A percentile compares a stretch with the other conserved stretches of the same genome.
Conservation (phyloP, 2,113 vertebrate genomes). For the Menura novaehollandiae region DNA sequence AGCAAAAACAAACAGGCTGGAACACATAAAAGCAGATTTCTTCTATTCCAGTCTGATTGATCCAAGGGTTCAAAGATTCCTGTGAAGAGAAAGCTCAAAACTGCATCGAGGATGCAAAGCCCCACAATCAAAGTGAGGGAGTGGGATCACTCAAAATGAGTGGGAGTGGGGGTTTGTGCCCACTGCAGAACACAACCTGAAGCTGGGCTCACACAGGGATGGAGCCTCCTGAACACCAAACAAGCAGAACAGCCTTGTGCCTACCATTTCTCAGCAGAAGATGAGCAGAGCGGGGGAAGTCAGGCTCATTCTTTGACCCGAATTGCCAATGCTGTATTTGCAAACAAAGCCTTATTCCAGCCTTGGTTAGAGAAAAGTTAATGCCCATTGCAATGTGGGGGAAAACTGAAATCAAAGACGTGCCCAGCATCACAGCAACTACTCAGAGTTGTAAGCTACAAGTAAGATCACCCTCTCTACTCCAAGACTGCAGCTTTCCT, state of each 20-base stretch:
- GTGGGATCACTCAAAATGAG: too few species aligned
- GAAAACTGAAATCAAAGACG: background rate
- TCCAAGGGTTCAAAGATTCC: conserved; percentile 19
- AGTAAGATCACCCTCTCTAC: background rate
- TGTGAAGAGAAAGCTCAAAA: background rate
- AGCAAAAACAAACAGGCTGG: background rate
- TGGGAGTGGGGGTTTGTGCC: background rate
- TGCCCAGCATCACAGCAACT: background rate
- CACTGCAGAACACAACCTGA: background rate
- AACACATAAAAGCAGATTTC: conserved; percentile 34
- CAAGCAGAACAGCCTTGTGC: background rate
- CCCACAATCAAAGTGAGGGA: background rate
- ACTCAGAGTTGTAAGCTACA: background rate
- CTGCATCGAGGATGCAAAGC: background rate
- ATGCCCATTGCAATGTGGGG: accelerated
- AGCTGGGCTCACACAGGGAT: background rate
- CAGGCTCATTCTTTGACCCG: background rate
- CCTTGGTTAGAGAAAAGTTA: background rate
- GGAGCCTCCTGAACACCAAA: background rate
- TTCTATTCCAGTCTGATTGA: background rate
- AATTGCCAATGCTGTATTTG: background rate
- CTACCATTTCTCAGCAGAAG: background rate
- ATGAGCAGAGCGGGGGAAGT: background rate
- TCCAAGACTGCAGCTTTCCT: background rate
- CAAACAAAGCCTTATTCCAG: background rate